A percentile compares a stretch with the other conserved stretches of the same genome.
phyloP scores from a whole-genome alignment of 2,113 vertebrate genomes.

The Ophthalmolycus amberensis region DNA sequence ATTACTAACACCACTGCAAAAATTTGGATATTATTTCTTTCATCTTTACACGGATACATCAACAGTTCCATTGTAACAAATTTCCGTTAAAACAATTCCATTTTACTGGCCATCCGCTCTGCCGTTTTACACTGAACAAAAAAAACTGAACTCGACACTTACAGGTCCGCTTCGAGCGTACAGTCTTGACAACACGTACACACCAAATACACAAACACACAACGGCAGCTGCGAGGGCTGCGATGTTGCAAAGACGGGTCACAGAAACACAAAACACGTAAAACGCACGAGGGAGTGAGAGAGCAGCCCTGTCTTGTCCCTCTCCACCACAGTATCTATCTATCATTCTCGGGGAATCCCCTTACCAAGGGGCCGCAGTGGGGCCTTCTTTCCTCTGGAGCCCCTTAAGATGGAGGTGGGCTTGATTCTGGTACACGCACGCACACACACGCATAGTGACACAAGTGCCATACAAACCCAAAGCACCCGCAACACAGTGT shows the following conservation, averaged over 20 bases:
- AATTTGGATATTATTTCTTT: not conserved
- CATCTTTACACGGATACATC: not conserved
- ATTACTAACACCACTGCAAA: too few relatives aligned
- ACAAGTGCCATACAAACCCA: slow-evolving; percentile 59
- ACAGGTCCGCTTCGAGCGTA: not conserved
- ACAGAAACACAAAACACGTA: slow-evolving; percentile 16
- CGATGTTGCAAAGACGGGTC: not conserved
- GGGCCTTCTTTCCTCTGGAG: slow-evolving; percentile 56
- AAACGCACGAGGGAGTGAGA: not conserved
- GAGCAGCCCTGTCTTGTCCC: not conserved
- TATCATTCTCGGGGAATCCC: slow-evolving; percentile 39
- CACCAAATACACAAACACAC: slow-evolving; percentile 34
- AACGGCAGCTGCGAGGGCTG: slow-evolving; percentile 10
- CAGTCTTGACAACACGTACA: slow-evolving; percentile 6
- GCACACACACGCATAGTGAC: slow-evolving; percentile 11
- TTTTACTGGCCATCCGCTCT: not conserved
- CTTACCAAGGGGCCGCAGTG: slow-evolving; percentile 65
- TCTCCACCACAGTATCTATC: slow-evolving; percentile 5
- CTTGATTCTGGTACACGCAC: slow-evolving; percentile 58
- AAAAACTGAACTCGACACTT: not conserved
- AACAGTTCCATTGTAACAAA: not conserved
- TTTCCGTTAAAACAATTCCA: not conserved
- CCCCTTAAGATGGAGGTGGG: slow-evolving; percentile 71
- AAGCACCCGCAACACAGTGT: slow-evolving; percentile 26
- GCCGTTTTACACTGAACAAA: not conserved